Percentiles rank a stretch among this genome's conserved stretches.
Conservation (phyloP, 2,113 vertebrate species). For the Heteronetta atricapilla region DNA sequence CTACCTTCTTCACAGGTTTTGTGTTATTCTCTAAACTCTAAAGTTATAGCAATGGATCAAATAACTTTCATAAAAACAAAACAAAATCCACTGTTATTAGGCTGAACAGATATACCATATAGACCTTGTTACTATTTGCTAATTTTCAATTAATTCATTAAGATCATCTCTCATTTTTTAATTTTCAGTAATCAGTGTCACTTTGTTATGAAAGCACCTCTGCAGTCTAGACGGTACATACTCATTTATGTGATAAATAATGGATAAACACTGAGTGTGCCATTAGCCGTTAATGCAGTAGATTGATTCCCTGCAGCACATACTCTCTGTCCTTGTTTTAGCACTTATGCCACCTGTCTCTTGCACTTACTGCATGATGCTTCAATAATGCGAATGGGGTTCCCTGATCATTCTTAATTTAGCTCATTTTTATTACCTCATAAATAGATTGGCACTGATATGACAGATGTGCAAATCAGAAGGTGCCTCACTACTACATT, state of each 20-base stretch:
- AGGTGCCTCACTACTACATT: not conserved
- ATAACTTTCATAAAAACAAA: not conserved
- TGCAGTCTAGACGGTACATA: slow-evolving; percentile 66
- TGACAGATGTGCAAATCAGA: slow-evolving; percentile 5
- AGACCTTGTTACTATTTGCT: slow-evolving; percentile 39
- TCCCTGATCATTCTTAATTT: slow-evolving; percentile 64
- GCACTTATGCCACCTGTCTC: slow-evolving; percentile 48
- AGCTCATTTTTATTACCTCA: slow-evolving; percentile 48
- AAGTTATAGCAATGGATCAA: not conserved
- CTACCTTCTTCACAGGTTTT: slow-evolving; percentile 9
- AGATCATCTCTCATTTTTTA: slow-evolving; percentile 59
- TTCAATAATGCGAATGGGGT: slow-evolving; percentile 26
- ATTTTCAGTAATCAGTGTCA: slow-evolving; percentile 63
- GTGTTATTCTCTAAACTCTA: slow-evolving; percentile 8
- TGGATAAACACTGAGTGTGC: slow-evolving; percentile 68
- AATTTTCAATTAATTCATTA: slow-evolving; percentile 65
- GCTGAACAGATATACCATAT: not conserved
- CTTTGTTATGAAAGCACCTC: slow-evolving; percentile 60
- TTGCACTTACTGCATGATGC: slow-evolving; percentile 27
- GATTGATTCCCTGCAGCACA: slow-evolving; percentile 57
- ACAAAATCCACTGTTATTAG: not conserved
- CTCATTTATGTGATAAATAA: slow-evolving; percentile 75
- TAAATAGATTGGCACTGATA: not conserved
- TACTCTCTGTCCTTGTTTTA: slow-evolving; percentile 60
- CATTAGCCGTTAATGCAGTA: slow-evolving; percentile 65